Evolutionary conservation across 2,113 vertebrate genomes (phyloP), one percentile per base, ranked within the genome.

Genomic region (Acinonyx jubatus): DNA sequence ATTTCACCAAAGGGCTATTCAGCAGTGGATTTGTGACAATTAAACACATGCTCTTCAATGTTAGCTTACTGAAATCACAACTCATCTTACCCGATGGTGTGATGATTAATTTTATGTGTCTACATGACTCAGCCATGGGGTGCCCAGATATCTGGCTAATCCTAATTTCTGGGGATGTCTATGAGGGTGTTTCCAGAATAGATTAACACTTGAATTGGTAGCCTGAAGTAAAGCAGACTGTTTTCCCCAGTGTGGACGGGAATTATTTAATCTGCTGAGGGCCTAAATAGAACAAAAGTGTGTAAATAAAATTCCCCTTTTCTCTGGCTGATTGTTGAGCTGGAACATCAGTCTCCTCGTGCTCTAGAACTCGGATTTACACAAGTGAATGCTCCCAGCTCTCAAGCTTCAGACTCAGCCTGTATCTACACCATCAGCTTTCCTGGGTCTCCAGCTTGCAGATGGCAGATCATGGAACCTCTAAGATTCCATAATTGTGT

Each of bases 1-100:
- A 91, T 89, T 92, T 92, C 50, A 89, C 88, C 55, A 80, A 94
- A 96, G 25, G 50, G 63, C 69, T 88, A 33, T 57, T 96, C 71
- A 95, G 50, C 33, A 80, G 25, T 88, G 76, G 25, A 50, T 88
- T 69, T 91, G 48, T 82, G 65, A 95, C 15, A 23, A 80, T 88
- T 81, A 94, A 52, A 57, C 50, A 50, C 69, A 74, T 81, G 55
- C 61, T 91, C n/a, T 81, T 97, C 41, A 45, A 41, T 61, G 23
- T 91, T 78, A 87, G 73, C 29, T 90, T 91, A 89, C 55, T 31
- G 41, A 93, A 95, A 91, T 66, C 50, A 71, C 61, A 57, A 80
- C 4, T n/a, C 27, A 19, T 89, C 61, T 92, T 80, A 41, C 85
- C 55, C 65, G 12, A 52, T 27, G 38, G 23, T 13, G 36, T 25